Percentiles rank a stretch among this genome's conserved stretches.
Conservation (phyloP, 2,797 vertebrate genomes). For the Decapterus maruadsi region DNA sequence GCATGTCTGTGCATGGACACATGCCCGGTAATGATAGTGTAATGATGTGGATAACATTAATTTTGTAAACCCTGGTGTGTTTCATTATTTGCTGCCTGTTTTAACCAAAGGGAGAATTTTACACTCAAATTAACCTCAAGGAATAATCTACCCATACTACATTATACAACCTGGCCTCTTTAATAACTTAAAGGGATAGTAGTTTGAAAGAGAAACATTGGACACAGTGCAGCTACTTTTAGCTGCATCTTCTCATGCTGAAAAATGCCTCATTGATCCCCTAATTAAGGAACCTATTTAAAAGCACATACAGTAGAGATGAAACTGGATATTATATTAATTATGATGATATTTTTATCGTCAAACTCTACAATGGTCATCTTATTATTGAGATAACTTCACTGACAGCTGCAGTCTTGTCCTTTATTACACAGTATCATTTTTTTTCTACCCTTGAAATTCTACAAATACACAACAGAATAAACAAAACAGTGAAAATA, state of each 20-base stretch:
- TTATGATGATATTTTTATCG: slow-evolving; percentile 8
- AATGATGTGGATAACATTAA: slow-evolving; percentile 62
- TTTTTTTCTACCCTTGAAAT: slow-evolving; percentile 4
- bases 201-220: slow-evolving; percentile 23
- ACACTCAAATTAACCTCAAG: slow-evolving; percentile 57
- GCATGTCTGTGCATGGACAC: not conserved
- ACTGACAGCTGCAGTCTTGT: slow-evolving; percentile 1
- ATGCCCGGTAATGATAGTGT: slow-evolving; percentile 14
- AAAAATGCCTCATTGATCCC: slow-evolving; percentile 15
- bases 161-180: slow-evolving; percentile 38
- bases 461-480: slow-evolving; percentile 39
- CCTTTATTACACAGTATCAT: slow-evolving; percentile 21
- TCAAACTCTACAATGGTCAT: slow-evolving; percentile 4
- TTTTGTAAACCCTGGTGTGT: slow-evolving; percentile 56
- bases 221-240: slow-evolving; percentile 32
- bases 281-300: slow-evolving; percentile 6
- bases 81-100: slow-evolving; percentile 54
- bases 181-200: slow-evolving; percentile 38
- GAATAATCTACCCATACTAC: slow-evolving; percentile 35
- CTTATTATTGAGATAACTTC: not conserved
- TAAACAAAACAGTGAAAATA: slow-evolving; percentile 47
- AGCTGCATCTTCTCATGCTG: slow-evolving; percentile 17
- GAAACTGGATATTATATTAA: not conserved
- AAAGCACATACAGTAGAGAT: not conserved
- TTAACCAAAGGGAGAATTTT: slow-evolving; percentile 42